Evolutionary conservation across 2,888 invertebrate genomes (phyloP).

Genomic region (Argynnis bischoffii): DNA sequence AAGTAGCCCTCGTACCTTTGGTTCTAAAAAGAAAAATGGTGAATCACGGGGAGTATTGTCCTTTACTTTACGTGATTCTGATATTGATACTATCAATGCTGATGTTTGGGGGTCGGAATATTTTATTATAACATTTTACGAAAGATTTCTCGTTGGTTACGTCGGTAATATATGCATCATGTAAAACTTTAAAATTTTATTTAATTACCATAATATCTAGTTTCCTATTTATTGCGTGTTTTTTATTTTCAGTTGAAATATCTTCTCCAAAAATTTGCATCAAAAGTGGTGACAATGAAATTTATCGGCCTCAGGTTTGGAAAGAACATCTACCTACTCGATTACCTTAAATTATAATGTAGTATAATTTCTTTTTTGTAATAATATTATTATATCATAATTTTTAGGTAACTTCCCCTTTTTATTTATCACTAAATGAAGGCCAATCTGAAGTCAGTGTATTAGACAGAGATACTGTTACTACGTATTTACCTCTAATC

Average conservation of each 20-base stretch:
- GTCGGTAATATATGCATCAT: constrained; percentile 74
- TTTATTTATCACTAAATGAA: constrained; percentile 85
- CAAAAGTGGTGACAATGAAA: constrained; percentile 82
- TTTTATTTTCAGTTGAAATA: constrained; percentile 83
- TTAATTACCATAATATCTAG: neutral
- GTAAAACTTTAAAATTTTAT: constrained; percentile 31
- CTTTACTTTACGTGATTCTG: constrained; percentile 89
- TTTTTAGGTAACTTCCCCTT: constrained; percentile 83
- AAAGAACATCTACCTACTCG: neutral
- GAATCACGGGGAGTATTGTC: constrained; percentile 87
- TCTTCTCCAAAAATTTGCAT: constrained; percentile 84
- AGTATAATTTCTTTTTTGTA: constrained; percentile 60
- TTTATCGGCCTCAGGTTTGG: constrained; percentile 83
- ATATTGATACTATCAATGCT: constrained; percentile 87
- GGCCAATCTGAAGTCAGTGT: constrained; percentile 83
- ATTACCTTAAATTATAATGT: neutral
- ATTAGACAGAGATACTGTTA: constrained; percentile 79
- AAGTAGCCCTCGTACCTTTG: constrained; percentile 80
- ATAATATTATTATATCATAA: constrained; percentile 40
- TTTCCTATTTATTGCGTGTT: neutral
- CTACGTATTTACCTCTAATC: constrained; percentile 78
- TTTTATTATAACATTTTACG: constrained; percentile 83
- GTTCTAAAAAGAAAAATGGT: constrained; percentile 75
- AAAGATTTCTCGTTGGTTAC: constrained; percentile 86
- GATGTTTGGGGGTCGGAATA: constrained; percentile 88